Conservation (phyloP, 2,888 invertebrate species). For the Globia sparganii region DNA sequence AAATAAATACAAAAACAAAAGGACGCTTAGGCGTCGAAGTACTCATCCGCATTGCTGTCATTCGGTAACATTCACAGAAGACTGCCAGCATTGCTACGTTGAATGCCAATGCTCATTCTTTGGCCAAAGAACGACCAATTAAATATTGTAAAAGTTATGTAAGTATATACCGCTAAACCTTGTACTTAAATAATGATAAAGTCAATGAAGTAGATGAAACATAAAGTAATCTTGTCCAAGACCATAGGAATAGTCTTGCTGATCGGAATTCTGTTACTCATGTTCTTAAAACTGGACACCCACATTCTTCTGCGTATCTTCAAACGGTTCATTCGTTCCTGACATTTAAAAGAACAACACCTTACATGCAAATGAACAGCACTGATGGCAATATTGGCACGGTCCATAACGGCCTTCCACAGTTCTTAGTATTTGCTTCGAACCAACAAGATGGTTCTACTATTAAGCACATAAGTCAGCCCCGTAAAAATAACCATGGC, state of each 20-base stretch:
- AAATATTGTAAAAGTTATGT: too few relatives aligned
- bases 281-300: background rate
- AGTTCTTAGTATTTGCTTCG: conserved; percentile 36
- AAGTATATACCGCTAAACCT: too few relatives aligned
- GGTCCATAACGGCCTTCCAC: conserved; percentile 14
- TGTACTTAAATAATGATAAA: too few relatives aligned
- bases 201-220: background rate
- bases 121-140: too few relatives aligned
- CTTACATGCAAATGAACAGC: conserved; percentile 48
- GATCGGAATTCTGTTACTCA: background rate
- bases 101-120: too few relatives aligned
- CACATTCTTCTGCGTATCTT: conserved; percentile 22
- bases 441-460: conserved; percentile 11
- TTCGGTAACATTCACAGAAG: too few relatives aligned
- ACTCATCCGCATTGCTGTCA: too few relatives aligned
- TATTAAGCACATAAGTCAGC: background rate
- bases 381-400: conserved; percentile 33
- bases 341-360: conserved; percentile 39
- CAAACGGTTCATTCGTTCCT: conserved; percentile 12
- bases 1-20: too few relatives aligned
- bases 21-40: too few relatives aligned
- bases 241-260: background rate
- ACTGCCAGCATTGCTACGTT: too few relatives aligned
- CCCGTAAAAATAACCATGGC: too few relatives aligned
- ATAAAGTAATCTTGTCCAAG: background rate